A percentile compares a stretch with the other conserved stretches of the same genome.
Evolutionary conservation across 2,113 vertebrate genomes (phyloP).

Genomic region (Cephalophus harveyi): DNA sequence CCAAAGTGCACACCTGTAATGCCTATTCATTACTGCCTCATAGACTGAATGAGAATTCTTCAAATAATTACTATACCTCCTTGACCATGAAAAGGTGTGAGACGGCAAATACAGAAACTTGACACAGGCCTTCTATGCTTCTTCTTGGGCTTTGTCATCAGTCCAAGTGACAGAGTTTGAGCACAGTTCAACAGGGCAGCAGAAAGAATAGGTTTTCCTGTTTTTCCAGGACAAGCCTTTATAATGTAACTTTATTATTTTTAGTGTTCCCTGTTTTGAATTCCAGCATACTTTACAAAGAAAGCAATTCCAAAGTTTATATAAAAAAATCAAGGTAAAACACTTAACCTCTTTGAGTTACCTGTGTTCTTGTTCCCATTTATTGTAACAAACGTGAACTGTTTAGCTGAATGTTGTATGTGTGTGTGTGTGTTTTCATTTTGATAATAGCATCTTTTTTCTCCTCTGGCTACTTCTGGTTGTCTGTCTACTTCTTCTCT

Average conservation of each 20-base stretch:
- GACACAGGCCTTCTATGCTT: neutral
- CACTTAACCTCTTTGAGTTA: neutral
- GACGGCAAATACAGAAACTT: neutral
- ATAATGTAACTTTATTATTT: conserved; percentile 10
- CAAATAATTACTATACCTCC: neutral
- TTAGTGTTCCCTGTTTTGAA: neutral
- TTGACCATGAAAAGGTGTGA: neutral
- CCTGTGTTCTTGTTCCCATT: neutral
- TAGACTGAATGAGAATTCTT: neutral
- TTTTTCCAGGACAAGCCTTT: conserved; percentile 29
- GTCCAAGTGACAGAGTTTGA: neutral
- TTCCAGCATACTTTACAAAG: neutral
- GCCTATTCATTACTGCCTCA: neutral
- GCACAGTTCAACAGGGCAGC: neutral
- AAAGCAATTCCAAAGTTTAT: neutral
- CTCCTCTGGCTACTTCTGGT: neutral
- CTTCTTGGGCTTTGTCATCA: neutral
- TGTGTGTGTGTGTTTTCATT: neutral
- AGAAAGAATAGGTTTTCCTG: conserved; percentile 11
- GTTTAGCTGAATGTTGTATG: neutral
- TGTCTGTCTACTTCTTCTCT: neutral
- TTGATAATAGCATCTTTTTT: neutral
- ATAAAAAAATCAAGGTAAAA: neutral
- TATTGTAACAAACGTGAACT: neutral
- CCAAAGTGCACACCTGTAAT: neutral